Percentiles rank a stretch among this genome's conserved stretches.
Evolutionary conservation across 2,888 invertebrate species (phyloP).

Genomic region (Hypena proboscidalis): DNA sequence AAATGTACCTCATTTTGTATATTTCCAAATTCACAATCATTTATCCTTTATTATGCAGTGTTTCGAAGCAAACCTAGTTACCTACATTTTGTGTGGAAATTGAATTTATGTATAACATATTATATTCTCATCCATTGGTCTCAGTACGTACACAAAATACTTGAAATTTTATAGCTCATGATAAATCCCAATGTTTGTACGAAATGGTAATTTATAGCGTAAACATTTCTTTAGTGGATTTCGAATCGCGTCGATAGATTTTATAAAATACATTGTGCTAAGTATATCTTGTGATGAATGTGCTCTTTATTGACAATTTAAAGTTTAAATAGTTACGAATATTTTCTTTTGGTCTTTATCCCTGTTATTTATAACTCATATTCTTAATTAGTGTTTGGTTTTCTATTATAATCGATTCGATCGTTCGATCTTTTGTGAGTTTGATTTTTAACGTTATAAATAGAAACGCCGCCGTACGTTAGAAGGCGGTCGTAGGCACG

Average conservation of each 20-base stretch:
- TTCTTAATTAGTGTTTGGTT: conserved; percentile 8
- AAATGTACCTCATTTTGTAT: too few species aligned
- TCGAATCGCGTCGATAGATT: conserved; percentile 19
- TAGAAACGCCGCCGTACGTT: too few species aligned
- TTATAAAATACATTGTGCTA: conserved; percentile 34
- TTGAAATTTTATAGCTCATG: conserved; percentile 70
- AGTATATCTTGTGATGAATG: conserved; percentile 32
- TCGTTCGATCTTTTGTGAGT: too few species aligned
- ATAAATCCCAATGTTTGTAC: conserved; percentile 77
- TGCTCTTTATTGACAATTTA: conserved; percentile 36
- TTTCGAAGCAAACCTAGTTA: too few species aligned
- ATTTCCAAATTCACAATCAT: too few species aligned
- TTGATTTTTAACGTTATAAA: too few species aligned
- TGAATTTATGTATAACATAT: too few species aligned
- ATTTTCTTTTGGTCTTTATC: conserved; percentile 31
- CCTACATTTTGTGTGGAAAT: too few species aligned
- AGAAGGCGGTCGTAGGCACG: too few species aligned
- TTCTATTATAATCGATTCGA: background rate
- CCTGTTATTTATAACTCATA: conserved; percentile 28
- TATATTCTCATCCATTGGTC: conserved; percentile 8
- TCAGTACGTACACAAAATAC: too few species aligned
- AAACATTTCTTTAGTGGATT: conserved; percentile 55
- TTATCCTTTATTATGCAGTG: too few species aligned
- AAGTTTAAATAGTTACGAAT: conserved; percentile 32
- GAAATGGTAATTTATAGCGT: conserved; percentile 77